These are phyloP conservation scores for Sebastiscus albofasciatus DNA, from an alignment of 2,797 vertebrate species.

Conservation along the genomic window DNA sequence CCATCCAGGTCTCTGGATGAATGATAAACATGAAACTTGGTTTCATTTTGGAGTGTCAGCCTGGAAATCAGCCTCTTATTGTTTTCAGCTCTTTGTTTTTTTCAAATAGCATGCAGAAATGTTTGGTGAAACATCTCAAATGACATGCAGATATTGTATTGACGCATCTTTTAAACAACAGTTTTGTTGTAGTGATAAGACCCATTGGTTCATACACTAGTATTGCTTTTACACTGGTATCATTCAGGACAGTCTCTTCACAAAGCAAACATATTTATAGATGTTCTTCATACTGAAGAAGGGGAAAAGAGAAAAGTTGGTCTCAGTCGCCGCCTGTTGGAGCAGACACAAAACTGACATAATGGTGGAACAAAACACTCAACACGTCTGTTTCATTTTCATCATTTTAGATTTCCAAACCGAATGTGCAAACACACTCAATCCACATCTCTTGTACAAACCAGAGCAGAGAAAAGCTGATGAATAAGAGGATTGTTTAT, in stretches of 20 bases:
- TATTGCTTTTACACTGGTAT: not conserved
- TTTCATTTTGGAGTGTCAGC: not conserved
- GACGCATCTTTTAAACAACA: not conserved
- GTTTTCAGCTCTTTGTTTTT: not conserved
- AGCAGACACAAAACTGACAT: not conserved
- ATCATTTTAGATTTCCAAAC: slow-evolving; percentile 58
- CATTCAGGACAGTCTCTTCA: not conserved
- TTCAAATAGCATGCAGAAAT: not conserved
- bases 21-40: slow-evolving; percentile 10
- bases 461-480: slow-evolving; percentile 41
- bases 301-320: not conserved
- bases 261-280: not conserved
- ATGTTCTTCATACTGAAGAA: not conserved
- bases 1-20: slow-evolving; percentile 24
- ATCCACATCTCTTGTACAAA: slow-evolving; percentile 47
- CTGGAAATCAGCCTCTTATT: slow-evolving; percentile 6
- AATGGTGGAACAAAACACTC: slow-evolving; percentile 21
- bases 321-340: slow-evolving; percentile 37
- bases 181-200: not conserved
- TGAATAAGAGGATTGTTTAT: slow-evolving; percentile 39
- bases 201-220: not conserved
- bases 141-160: not conserved
- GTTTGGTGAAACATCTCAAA: not conserved
- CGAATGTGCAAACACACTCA: slow-evolving; percentile 61
- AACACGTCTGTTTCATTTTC: slow-evolving; percentile 44